Conservation (phyloP, 1,140 invertebrate genomes). For the Hestina assimilis region DNA sequence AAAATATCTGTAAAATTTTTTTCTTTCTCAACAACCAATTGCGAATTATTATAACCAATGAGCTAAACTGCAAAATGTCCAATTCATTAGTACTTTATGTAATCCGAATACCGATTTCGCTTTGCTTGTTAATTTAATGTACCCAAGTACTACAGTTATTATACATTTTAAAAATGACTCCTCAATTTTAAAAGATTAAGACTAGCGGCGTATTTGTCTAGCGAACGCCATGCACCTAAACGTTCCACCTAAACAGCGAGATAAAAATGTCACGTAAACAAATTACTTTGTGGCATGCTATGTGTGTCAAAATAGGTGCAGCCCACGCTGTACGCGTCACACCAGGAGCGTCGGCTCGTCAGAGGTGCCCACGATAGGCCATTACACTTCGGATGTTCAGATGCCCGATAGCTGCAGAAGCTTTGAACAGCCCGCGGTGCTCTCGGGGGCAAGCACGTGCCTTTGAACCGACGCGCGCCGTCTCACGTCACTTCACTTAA, state of each 20-base stretch:
- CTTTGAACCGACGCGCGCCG: constrained; percentile 55
- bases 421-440: constrained; percentile 55
- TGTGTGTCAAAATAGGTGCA: constrained; percentile 32
- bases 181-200: no score
- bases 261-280: constrained; percentile 37
- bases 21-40: constrained; percentile 10
- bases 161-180: neutral
- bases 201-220: no score
- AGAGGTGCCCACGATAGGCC: constrained; percentile 43
- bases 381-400: constrained; percentile 68
- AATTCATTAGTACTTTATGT: neutral
- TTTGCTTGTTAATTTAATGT: neutral
- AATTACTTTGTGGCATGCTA: constrained; percentile 30
- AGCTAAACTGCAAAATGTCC: neutral
- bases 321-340: constrained; percentile 29
- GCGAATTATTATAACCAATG: constrained; percentile 24
- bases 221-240: constrained; percentile 32
- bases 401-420: constrained; percentile 55
- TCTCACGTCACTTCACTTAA: constrained; percentile 59
- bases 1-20: constrained; percentile 22
- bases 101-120: neutral
- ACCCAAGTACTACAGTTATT: neutral
- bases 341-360: constrained; percentile 29
- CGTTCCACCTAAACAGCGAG: constrained; percentile 34
- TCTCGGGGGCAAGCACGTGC: constrained; percentile 63